Evolutionary conservation across 2,888 invertebrate species (phyloP).

Genomic region (Acrobasis suavella): DNA sequence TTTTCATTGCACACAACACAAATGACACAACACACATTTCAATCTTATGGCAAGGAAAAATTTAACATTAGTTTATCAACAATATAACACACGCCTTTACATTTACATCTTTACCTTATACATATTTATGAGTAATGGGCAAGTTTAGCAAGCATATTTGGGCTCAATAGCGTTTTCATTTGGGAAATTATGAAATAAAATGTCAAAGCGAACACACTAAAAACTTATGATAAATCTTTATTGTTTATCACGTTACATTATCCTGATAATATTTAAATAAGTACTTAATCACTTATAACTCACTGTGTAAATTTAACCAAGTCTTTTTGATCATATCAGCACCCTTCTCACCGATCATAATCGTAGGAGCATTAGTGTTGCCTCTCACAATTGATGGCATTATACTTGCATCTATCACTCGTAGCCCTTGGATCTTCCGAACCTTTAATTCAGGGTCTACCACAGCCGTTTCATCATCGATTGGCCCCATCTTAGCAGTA

Average conservation of each 20-base stretch:
- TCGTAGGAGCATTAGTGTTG: slow-evolving; percentile 83
- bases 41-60: too few relatives aligned
- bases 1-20: too few relatives aligned
- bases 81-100: too few relatives aligned
- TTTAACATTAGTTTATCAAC: too few relatives aligned
- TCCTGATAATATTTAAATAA: background rate
- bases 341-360: slow-evolving; percentile 86
- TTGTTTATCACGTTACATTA: background rate
- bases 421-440: slow-evolving; percentile 72
- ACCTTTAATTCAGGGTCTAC: slow-evolving; percentile 82
- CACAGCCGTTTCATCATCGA: slow-evolving; percentile 67
- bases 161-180: too few relatives aligned
- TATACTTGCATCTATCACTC: slow-evolving; percentile 85
- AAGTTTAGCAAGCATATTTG: too few relatives aligned
- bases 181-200: too few relatives aligned
- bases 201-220: too few relatives aligned
- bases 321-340: slow-evolving; percentile 84
- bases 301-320: slow-evolving; percentile 62
- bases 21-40: too few relatives aligned
- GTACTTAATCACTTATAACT: slow-evolving; percentile 42
- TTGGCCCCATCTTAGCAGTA: slow-evolving; percentile 84
- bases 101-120: too few relatives aligned
- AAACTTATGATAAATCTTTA: background rate
- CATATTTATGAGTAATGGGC: too few relatives aligned
- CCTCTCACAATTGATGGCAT: slow-evolving; percentile 85